Evolutionary conservation across 2,797 vertebrate species (phyloP), one percentile per base, ranked within the genome.

Genomic region (Aulostomus chinensis): DNA sequence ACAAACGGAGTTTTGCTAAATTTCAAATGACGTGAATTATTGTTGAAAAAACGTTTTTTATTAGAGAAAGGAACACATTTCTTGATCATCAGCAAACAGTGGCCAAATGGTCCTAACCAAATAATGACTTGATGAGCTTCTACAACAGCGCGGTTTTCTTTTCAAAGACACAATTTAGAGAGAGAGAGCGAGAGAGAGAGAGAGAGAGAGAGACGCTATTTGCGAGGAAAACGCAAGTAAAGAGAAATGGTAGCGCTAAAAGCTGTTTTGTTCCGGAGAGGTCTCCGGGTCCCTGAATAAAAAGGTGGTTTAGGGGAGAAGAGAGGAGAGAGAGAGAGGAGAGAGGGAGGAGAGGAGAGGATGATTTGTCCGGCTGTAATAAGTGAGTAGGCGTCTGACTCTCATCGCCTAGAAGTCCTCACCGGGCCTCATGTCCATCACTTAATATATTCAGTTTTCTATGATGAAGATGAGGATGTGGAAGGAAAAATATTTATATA

Each of bases 231-330:
- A 81, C 80, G 77, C 34, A 74, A 75, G 63, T 68, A 66, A 66
- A 45, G n/a, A 31, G 68, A 65, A 70, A 76, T 58, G 70, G 65
- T 62, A 61, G 78, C 71, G 71, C 84, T 88, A 87, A 89, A 87
- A 89, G 86, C 83, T 87, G 83, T 88, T 86, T 84, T 85, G 80
- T 84, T 84, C 83, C 68, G 55, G 70, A 77, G 72, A 86, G 86
- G 85, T 89, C 86, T 84, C 69, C 35, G 76, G 83, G 86, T 87
- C 81, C 64, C 79, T 65, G 78, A 70, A 83, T 86, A 86, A 88
- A 88, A 86, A 85, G 86, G n/a, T n/a, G n/a, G 83, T 85, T 85
- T 82, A 76, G 75, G 73, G 75, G 76, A 68, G 76, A 46, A 53
- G 61, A 46, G 36, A 35, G 39, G 47, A 56, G 30, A 38, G 63